phyloP scores from a whole-genome alignment of 92 coral and sea anemone species.

The Zoanthus sansibaricus region DNA sequence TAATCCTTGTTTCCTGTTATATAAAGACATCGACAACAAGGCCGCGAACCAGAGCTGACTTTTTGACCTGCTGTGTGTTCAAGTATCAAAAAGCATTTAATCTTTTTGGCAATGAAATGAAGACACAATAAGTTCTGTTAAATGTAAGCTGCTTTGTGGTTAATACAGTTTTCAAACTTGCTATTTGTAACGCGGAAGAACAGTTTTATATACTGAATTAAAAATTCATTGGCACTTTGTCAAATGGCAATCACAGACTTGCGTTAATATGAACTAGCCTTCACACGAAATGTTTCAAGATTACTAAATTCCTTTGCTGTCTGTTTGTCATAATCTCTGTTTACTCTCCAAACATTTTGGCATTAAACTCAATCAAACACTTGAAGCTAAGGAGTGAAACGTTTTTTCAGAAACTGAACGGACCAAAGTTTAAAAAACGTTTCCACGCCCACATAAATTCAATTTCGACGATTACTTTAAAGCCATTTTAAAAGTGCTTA shows the following conservation, averaged over 20 bases:
- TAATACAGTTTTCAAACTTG: not conserved
- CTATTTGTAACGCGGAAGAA: not conserved
- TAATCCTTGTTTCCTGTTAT: no score
- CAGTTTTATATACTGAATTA: not conserved
- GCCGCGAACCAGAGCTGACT: not conserved
- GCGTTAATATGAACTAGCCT: not conserved
- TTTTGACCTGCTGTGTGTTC: not conserved
- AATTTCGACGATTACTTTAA: not conserved
- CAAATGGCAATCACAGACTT: not conserved
- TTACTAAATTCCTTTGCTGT: constrained; percentile 15
- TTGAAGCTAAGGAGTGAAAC: not conserved
- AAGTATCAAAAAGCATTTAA: not conserved
- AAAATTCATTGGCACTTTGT: not conserved
- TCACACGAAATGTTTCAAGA: not conserved
- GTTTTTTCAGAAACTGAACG: not conserved
- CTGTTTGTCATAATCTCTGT: not conserved
- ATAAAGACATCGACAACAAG: no score
- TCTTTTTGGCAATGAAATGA: not conserved
- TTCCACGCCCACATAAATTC: not conserved
- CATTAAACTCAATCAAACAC: constrained; percentile 19
- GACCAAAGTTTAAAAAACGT: not conserved
- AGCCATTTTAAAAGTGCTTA: not conserved
- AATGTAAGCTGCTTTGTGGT: no score
- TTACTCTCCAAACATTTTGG: constrained; percentile 32
- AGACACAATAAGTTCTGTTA: not conserved